Conservation (phyloP, 2,113 vertebrate species). For the Nibea albiflora region DNA sequence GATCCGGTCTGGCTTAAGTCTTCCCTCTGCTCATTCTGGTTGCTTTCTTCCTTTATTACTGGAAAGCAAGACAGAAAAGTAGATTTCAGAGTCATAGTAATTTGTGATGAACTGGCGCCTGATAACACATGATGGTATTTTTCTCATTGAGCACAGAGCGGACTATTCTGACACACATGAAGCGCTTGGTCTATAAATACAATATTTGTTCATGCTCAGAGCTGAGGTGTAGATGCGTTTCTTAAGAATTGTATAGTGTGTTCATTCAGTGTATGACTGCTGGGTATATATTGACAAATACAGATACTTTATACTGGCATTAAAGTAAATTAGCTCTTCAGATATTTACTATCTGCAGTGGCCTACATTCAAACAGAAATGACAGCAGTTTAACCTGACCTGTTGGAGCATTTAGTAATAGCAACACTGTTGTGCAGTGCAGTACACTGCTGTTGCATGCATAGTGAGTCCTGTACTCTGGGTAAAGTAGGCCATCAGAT, state of each 20-base stretch:
- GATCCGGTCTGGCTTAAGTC: slow-evolving; percentile 96
- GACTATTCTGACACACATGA: slow-evolving; percentile 55
- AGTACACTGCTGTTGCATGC: slow-evolving; percentile 23
- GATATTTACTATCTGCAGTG: not conserved
- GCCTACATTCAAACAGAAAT: slow-evolving; percentile 11
- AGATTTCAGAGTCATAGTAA: slow-evolving; percentile 81
- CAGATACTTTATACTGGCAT: not conserved
- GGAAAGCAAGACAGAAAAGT: slow-evolving; percentile 92
- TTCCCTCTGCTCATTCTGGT: slow-evolving; percentile 97
- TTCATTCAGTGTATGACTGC: not conserved
- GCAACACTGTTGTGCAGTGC: slow-evolving; percentile 11
- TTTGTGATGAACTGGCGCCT: slow-evolving; percentile 40
- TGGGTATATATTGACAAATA: slow-evolving; percentile 2
- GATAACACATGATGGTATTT: slow-evolving; percentile 34
- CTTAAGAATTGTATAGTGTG: not conserved
- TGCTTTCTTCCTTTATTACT: slow-evolving; percentile 99
- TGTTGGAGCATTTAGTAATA: slow-evolving; percentile 21
- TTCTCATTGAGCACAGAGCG: slow-evolving; percentile 44
- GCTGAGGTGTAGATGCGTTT: slow-evolving; percentile 16
- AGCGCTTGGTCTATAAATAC: slow-evolving; percentile 54
- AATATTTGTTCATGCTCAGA: slow-evolving; percentile 43
- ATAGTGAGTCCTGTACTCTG: slow-evolving; percentile 12
- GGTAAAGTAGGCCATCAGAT: slow-evolving; percentile 43
- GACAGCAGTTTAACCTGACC: slow-evolving; percentile 14
- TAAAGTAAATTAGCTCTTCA: not conserved